Evolutionary conservation across 2,888 invertebrate genomes (phyloP), one percentile per base, ranked within the genome.

Genomic region (Thereva nobilitata): DNA sequence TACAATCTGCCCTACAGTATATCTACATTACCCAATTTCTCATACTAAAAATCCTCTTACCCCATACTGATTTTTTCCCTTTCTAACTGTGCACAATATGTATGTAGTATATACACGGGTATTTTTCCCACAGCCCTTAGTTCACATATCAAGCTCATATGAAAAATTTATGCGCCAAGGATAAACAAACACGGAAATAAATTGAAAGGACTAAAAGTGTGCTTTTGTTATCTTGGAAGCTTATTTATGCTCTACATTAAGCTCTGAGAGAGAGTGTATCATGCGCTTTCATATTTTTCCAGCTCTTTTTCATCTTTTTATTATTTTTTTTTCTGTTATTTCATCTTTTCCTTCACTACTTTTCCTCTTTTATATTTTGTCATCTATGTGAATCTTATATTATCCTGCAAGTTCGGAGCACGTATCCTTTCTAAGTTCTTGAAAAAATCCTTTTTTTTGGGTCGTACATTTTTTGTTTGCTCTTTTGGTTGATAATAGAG

Each of bases 151-250:
- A 56, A 56, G 56, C 47, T 49, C 49, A 57, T 56, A 65, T 65
- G 56, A 56, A 65, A 50, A 56, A 65, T 50, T 56, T 56, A 65
- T 65, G 56, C 56, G 66, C 57, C 64, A 53, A 66, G 66, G 66
- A 70, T 70, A 67, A 70, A 69, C 69, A 67, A 69, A 69, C 69
- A 65, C 69, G 69, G 66, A 69, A 69, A 69, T 69, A 69, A 69
- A 69, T 69, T 69, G 67, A 69, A 69, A 69, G 65, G 67, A 69
- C 69, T 67, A 67, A 67, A 65, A 69, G 64, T 69, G 61, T 61
- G 61, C 61, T 61, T 61, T 61, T 61, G 61, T 61, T 61, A 61
- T 61, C 61, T 61, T 67, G 61, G 57, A 63, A 68, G 68, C 68
- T 68, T 68, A 68, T 68, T 68, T 68, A 68, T 68, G 68, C 68